Base-by-base conservation (phyloP, 2,888 invertebrate genomes). In the Eristalis intricaria region DNA sequence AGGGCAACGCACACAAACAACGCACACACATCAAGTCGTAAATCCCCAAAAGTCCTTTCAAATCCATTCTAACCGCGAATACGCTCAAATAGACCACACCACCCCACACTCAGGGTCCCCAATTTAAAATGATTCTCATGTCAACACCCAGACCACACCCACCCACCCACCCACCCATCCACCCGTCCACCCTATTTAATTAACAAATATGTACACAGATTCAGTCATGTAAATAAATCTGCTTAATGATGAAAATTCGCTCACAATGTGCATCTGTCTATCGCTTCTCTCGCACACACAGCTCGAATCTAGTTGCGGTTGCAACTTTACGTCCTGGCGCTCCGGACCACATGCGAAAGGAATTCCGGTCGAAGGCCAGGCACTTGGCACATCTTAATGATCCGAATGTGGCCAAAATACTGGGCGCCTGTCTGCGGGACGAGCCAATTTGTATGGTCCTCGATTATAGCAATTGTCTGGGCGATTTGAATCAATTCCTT, bases 401-500 rank as follows among this genome's bases (percentile, higher is more conserved):
- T 94, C 94, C 95, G 69, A 96, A 97, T 93, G 95, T 97, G 90
- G 95, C 96, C 82, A 94, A 95, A 89, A 93, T 97, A 90, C 93
- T 97, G 89, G 97, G 96, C 89, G 96, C 96, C 90, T 96, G 96
- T 92, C 94, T 96, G 85, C 94, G 95, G 81, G 95, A 95, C 89
- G 96, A 96, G 91, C 96, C 97, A 71, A 95, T 96, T 90, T 96
- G 96, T 93, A 95, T 96, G 92, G 95, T 97, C 83, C 94, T 96
- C 90, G 97, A 97, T 93, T 95, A 93, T 89, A 93, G 92, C 71
- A 91, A 92, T 90, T 93, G 96, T 91, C 94, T 95, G 91, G 97
- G 97, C 77, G 97, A 97, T 94, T 94, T 97, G 91, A 96, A 97
- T 94, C 96, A 97, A 94, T 97, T 96, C 93, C 94, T 97, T 90